Base-by-base conservation (phyloP, 2,797 vertebrate species). In the Aphelocoma californica region DNA sequence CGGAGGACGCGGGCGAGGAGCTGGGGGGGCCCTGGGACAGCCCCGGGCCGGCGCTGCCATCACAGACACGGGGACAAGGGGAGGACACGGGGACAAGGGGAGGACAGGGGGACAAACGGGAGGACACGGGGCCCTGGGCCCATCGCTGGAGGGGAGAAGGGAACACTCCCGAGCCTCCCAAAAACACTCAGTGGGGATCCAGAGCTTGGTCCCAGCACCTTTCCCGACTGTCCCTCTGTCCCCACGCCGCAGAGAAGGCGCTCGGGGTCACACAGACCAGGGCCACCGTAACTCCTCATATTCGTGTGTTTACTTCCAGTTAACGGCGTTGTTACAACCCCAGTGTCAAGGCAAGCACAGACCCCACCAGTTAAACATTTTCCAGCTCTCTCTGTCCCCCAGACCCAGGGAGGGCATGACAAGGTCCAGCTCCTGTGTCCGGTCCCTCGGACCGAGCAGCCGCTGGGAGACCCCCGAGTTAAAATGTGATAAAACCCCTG, bases 281-380 rank as follows among this genome's bases (percentile, higher is more conserved):
- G 31, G 31, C 25, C 65, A 5, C 47, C 23, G 2, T 1, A 7
- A 36, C 17, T 40, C 54, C 21, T 2, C 5, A 5, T 7, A 15
- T 20, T n/a, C 10, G 4, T 10, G 3, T 18, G 9, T 50, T 62
- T 4, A 18, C 32, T 12, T 5, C 14, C 58, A 14, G 36, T 5
- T 14, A 3, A 1, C 0, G 50, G 20, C 74, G 3, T 1, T 3
- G 40, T 8, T 0, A 8, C 51, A 26, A 21, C 0, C 40, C 3
- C 75, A 21, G 75, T 0, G 62, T 0, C 40, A 1, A 4, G 32
- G 7, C 60, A 3, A 14, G n/a, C 77, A 11, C 62, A 7, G 28
- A 10, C 2, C 40, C 2, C 50, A 2, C 17, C 28, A 10, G 17
- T 17, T 2, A 3, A 32, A 26, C 51, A 14, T n/a, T 23, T 14